A percentile compares a stretch with the other conserved stretches of the same genome.
These are phyloP conservation scores for Labeo calbasu DNA, from an alignment of 2,797 vertebrate species.

Conservation along the genomic window DNA sequence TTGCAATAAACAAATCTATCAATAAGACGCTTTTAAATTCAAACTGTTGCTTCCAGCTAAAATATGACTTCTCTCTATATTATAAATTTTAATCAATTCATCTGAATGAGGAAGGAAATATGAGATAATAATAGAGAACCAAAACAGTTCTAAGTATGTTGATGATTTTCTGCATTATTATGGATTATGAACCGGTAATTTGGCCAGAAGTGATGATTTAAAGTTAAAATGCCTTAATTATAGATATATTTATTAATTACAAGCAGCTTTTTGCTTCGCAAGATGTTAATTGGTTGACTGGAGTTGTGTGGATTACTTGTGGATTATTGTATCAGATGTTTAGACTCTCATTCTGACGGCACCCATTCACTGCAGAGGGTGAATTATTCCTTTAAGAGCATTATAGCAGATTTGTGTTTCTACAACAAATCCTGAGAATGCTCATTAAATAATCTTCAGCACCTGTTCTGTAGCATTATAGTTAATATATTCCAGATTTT, in stretches of 20 bases:
- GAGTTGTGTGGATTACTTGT: no score
- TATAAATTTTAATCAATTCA: no score
- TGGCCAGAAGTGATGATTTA: no score
- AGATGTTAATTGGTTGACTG: neutral
- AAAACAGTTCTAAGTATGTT: no score
- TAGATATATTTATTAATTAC: neutral
- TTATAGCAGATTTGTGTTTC: neutral
- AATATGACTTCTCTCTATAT: no score
- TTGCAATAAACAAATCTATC: no score
- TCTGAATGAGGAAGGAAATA: no score
- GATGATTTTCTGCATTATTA: no score
- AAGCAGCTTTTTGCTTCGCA: neutral
- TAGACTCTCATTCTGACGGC: neutral
- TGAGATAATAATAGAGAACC: no score
- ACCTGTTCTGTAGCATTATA: slow-evolving; percentile 6
- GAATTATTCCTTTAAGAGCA: neutral
- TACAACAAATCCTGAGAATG: neutral
- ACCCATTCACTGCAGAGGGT: neutral
- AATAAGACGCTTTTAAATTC: no score
- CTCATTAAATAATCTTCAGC: neutral
- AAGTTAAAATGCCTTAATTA: neutral
- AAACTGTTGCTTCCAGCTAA: no score
- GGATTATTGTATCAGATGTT: neutral
- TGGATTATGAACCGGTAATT: no score
- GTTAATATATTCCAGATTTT: slow-evolving; percentile 19